Base-by-base conservation (phyloP, 2,113 vertebrate species). In the Aegotheles bennettii region DNA sequence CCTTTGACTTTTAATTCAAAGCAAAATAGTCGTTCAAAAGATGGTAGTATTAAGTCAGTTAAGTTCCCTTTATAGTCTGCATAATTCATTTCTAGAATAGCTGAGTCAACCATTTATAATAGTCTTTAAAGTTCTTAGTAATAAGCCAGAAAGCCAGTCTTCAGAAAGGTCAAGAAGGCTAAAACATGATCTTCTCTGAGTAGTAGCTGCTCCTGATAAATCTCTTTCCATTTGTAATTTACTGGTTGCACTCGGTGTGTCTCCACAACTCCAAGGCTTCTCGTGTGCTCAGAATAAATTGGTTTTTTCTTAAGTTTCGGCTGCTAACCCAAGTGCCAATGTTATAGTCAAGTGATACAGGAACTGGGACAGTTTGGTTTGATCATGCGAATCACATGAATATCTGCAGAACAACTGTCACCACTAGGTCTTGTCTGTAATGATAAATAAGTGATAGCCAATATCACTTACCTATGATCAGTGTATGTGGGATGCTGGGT, bases 61-160 rank as follows among this genome's bases (percentile, higher is more conserved):
- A 86, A 88, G 28, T 90, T 96, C 89, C 71, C 63, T 84, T 51
- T 93, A 61, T 90, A 84, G 80, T 77, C 71, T 95, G 78, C 67
- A 64, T 93, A 94, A 96, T 91, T 96, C 70, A 88, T 96, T 89
- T 82, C 60, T 75, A 83, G 95, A 85, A 70, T 68, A 94, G 68
- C 65, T 89, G 75, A 97, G 53, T 89, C 56, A 76, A 86, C 65
- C 68, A 84, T 93, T 92, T 93, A 24, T 80, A 78, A 86, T 21
- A 87, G 51, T 84, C 88, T 91, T 89, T 45, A 86, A 84, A 87
- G 75, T 74, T 95, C 93, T 96, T 93, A 91, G 67, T 93, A 73
- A 65, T 86, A 83, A 96, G 70, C 75, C 80, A 93, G 87, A 31
- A 94, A 96, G 25, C 67, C 43, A 91, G 84, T 20, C 73, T 93